Conservation (phyloP, 2,888 invertebrate species). For the Mimumesa dahlbomi region DNA sequence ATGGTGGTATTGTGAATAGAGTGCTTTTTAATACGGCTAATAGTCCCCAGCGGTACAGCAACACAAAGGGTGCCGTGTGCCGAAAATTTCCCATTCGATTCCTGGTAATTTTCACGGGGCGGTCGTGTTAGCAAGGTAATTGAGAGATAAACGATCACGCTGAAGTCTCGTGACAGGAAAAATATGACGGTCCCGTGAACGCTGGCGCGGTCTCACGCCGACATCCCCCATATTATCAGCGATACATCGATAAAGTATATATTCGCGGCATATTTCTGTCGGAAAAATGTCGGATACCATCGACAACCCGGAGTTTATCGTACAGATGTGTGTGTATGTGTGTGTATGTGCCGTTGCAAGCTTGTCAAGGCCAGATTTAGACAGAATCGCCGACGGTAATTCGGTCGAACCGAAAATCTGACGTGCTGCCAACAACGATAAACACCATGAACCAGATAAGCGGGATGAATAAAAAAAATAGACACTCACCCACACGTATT, state of each 20-base stretch:
- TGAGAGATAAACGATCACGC: conserved; percentile 24
- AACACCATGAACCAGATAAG: conserved; percentile 35
- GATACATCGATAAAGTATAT: conserved; percentile 12
- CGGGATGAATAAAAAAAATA: conserved; percentile 10
- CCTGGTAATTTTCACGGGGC: background rate
- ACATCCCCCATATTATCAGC: too few relatives aligned
- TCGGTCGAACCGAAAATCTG: conserved; percentile 44
- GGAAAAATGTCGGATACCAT: background rate
- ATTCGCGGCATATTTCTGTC: conserved; percentile 6
- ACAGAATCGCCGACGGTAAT: conserved; percentile 36
- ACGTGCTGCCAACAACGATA: conserved; percentile 44
- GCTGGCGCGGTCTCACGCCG: too few relatives aligned
- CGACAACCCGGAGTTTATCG: background rate
- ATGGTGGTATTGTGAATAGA: too few relatives aligned
- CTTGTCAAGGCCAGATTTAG: conserved; percentile 38
- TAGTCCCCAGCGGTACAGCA: too few relatives aligned
- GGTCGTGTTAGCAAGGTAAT: conserved; percentile 22
- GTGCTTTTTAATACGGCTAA: too few relatives aligned
- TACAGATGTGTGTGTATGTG: too few relatives aligned
- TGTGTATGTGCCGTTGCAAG: background rate
- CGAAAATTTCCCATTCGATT: too few relatives aligned
- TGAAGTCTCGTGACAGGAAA: conserved; percentile 16
- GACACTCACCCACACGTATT: too few relatives aligned
- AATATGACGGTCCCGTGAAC: too few relatives aligned
- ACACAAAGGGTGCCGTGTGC: too few relatives aligned